These are phyloP conservation scores for Empidonax alnorum DNA, from an alignment of 2,113 vertebrate genomes.

Conservation along the genomic window DNA sequence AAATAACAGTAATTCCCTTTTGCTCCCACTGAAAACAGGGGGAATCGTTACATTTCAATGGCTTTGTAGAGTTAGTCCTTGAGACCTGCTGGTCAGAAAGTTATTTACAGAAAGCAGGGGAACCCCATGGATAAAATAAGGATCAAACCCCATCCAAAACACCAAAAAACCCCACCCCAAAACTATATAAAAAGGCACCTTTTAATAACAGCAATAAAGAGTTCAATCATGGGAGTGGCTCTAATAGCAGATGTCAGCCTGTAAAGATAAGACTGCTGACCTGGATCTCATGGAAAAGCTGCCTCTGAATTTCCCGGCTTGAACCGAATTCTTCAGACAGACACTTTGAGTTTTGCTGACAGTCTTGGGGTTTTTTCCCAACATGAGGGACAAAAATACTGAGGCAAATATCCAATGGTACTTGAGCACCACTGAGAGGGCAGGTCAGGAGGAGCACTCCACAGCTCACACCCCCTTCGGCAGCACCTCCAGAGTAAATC, in stretches of 20 bases:
- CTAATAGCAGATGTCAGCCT: neutral
- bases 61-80: neutral
- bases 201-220: neutral
- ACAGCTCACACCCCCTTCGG: neutral
- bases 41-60: neutral
- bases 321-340: neutral
- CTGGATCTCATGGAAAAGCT: neutral
- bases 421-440: neutral
- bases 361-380: neutral
- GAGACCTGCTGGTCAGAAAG: neutral
- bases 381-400: neutral
- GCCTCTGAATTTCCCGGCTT: neutral
- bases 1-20: neutral
- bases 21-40: neutral
- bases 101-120: neutral
- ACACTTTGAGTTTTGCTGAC: neutral
- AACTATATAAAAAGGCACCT: neutral
- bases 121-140: neutral
- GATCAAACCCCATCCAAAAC: neutral
- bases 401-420: accelerated
- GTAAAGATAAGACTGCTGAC: neutral
- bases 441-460: neutral
- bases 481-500: neutral
- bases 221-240: neutral
- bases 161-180: neutral